A percentile compares a stretch with the other conserved stretches of the same genome.
phyloP scores from a whole-genome alignment of 2,888 invertebrate species.

The Tanypteryx hageni region DNA sequence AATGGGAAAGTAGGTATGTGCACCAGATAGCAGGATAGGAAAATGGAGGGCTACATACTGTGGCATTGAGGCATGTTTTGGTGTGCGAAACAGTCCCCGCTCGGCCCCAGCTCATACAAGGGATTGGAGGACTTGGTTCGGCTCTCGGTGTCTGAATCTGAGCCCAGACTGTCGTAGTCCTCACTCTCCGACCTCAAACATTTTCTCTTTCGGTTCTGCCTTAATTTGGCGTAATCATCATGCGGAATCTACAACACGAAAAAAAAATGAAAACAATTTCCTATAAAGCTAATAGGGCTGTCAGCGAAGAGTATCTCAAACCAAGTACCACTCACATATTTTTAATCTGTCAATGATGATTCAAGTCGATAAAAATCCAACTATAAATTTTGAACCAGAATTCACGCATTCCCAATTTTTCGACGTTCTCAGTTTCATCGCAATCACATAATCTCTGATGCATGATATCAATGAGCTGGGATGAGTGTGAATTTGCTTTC shows the following conservation, averaged over 20 bases:
- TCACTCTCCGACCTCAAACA: slow-evolving; percentile 70
- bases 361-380: slow-evolving; percentile 42
- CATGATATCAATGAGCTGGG: slow-evolving; percentile 45
- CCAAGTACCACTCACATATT: slow-evolving; percentile 32
- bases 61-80: slow-evolving; percentile 62
- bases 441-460: slow-evolving; percentile 51
- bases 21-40: slow-evolving; percentile 43
- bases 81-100: slow-evolving; percentile 65
- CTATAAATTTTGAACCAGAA: slow-evolving; percentile 42
- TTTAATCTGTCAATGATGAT: slow-evolving; percentile 48
- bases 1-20: background rate
- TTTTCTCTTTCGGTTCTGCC: slow-evolving; percentile 70
- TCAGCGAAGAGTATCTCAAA: slow-evolving; percentile 44
- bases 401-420: slow-evolving; percentile 30
- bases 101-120: slow-evolving; percentile 69
- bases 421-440: slow-evolving; percentile 28
- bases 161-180: slow-evolving; percentile 71
- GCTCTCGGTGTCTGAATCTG: slow-evolving; percentile 69
- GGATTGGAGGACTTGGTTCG: slow-evolving; percentile 70
- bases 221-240: slow-evolving; percentile 70
- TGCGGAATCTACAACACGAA: slow-evolving; percentile 69
- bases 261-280: slow-evolving; percentile 23
- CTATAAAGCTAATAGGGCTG: slow-evolving; percentile 37
- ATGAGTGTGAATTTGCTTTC: slow-evolving; percentile 58
- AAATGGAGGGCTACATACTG: slow-evolving; percentile 49